These are phyloP conservation scores for Grapholita molesta DNA, from an alignment of 1,140 invertebrate genomes.

Conservation along the genomic window DNA sequence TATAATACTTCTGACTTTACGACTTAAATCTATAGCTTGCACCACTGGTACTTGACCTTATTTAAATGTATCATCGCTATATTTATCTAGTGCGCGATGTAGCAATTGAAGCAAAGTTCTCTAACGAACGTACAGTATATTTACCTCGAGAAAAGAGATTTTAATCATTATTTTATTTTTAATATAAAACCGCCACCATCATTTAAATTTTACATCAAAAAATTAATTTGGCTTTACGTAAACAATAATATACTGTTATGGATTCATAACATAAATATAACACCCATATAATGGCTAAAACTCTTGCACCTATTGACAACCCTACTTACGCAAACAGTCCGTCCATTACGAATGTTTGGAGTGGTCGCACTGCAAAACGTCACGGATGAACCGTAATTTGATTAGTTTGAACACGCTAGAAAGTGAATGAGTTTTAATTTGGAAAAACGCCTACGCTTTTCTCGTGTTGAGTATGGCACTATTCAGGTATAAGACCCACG, in stretches of 20 bases:
- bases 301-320: background rate
- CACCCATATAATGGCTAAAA: too few species aligned
- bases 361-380: conserved; percentile 6
- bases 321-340: background rate
- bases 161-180: too few species aligned
- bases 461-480: background rate
- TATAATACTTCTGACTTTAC: conserved; percentile 2
- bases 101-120: background rate
- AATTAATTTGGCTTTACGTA: too few species aligned
- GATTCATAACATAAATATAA: too few species aligned
- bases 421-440: conserved; percentile 13
- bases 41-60: conserved; percentile 14
- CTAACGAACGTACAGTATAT: too few species aligned
- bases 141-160: too few species aligned
- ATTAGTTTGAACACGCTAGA: conserved; percentile 15
- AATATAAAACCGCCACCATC: too few species aligned
- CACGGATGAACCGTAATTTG: conserved; percentile 12
- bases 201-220: too few species aligned
- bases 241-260: too few species aligned
- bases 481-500: background rate
- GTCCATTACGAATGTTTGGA: conserved; percentile 15
- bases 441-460: conserved; percentile 4
- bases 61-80: conserved; percentile 2
- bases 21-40: conserved; percentile 1
- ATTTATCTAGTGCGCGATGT: conserved; percentile 7